Conservation (phyloP, 2,888 invertebrate genomes). For the Zaprionus obscuricornis region DNA sequence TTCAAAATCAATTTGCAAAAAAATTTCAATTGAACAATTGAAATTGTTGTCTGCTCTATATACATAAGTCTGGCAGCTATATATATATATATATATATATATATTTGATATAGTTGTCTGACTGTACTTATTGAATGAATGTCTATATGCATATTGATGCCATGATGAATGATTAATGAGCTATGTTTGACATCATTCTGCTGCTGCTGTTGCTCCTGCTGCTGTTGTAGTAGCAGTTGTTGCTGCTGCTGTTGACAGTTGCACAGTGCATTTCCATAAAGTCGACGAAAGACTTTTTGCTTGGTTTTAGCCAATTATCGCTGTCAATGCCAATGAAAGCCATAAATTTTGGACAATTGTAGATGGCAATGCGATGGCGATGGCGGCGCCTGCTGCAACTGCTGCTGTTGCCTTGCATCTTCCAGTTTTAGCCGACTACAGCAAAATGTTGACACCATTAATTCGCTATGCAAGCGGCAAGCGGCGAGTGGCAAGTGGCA, state of each 20-base stretch:
- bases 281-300: conserved; percentile 11
- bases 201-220: conserved; percentile 15
- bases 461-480: conserved; percentile 19
- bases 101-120: too few relatives aligned
- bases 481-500: not conserved
- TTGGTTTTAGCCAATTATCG: conserved; percentile 62
- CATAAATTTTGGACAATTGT: conserved; percentile 65
- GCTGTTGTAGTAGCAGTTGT: conserved; percentile 19
- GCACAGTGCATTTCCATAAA: conserved; percentile 27
- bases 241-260: conserved; percentile 28
- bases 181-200: conserved; percentile 24
- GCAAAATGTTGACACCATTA: conserved; percentile 76
- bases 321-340: conserved; percentile 72
- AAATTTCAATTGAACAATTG: too few relatives aligned
- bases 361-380: conserved; percentile 16
- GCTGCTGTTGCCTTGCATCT: not conserved
- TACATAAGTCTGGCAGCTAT: too few relatives aligned
- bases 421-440: not conserved
- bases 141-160: too few relatives aligned
- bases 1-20: too few relatives aligned
- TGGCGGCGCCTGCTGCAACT: conserved; percentile 9
- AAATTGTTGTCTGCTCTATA: too few relatives aligned
- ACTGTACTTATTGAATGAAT: too few relatives aligned
- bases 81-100: too few relatives aligned
- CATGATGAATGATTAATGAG: conserved; percentile 54